These are phyloP conservation scores for Euwallacea fornicatus DNA, from an alignment of 1,140 invertebrate species.

Conservation along the genomic window DNA sequence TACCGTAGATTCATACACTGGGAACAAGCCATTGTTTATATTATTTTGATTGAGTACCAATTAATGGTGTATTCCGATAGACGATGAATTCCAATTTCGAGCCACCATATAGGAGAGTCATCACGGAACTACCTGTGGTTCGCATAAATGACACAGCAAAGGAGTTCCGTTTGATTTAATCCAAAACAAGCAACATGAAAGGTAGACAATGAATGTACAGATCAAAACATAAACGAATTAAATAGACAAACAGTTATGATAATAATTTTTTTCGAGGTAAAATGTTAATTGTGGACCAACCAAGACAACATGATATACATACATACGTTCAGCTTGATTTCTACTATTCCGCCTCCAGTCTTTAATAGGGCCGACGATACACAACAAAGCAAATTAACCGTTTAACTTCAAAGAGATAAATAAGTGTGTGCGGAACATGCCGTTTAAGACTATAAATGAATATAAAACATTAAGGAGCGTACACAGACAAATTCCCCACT, in stretches of 20 bases:
- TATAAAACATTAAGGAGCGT: constrained; percentile 17
- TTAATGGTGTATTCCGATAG: neutral
- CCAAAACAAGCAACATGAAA: too few species aligned
- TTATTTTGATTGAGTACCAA: constrained; percentile 5
- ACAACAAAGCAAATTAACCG: constrained; percentile 17
- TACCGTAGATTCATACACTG: constrained; percentile 17
- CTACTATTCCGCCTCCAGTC: constrained; percentile 5
- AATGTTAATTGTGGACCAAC: neutral
- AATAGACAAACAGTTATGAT: neutral
- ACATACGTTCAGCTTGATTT: constrained; percentile 2
- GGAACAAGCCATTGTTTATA: constrained; percentile 13
- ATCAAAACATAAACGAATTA: too few species aligned
- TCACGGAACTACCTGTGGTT: too few species aligned
- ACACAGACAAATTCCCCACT: too few species aligned
- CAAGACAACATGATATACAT: neutral
- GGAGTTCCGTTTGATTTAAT: neutral
- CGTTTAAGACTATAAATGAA: constrained; percentile 18
- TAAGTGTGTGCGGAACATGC: constrained; percentile 24
- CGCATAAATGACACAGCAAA: neutral
- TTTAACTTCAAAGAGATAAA: constrained; percentile 21
- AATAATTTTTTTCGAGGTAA: neutral
- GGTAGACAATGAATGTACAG: too few species aligned
- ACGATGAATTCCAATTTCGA: neutral
- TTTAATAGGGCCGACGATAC: neutral
- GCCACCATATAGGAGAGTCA: too few species aligned